Evolutionary conservation across 1,140 invertebrate genomes (phyloP).

Genomic region (Heterodera carotae): DNA sequence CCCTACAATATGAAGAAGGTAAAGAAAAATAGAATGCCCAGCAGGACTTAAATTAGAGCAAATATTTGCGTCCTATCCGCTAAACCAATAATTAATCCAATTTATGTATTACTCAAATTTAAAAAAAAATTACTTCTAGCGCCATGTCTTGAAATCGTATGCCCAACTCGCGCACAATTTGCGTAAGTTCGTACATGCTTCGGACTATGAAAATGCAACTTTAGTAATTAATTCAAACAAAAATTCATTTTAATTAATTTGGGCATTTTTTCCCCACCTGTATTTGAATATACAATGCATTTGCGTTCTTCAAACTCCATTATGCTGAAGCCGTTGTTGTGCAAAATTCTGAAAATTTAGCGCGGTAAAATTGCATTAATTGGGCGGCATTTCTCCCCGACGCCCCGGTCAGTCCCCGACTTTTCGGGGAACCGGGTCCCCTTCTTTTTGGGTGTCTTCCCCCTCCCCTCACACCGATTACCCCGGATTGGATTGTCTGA

Average conservation of each 20-base stretch:
- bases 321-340: constrained; percentile 49
- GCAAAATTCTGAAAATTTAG: constrained; percentile 50
- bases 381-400: no score
- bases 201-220: background rate
- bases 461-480: no score
- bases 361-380: no score
- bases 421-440: no score
- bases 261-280: constrained; percentile 32
- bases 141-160: constrained; percentile 26
- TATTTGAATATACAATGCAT: constrained; percentile 52
- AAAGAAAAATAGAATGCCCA: no score
- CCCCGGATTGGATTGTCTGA: no score
- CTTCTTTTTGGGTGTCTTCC: no score
- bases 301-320: constrained; percentile 47
- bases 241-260: background rate
- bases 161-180: constrained; percentile 30
- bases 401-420: no score
- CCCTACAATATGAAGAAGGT: no score
- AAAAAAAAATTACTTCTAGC: constrained; percentile 39
- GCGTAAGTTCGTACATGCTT: constrained; percentile 39
- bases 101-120: constrained; percentile 18
- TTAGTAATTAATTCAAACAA: background rate
- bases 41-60: no score
- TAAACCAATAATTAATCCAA: no score
- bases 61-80: no score